Base-by-base conservation (phyloP, 2,888 invertebrate species). In the Melanostoma mellinum region DNA sequence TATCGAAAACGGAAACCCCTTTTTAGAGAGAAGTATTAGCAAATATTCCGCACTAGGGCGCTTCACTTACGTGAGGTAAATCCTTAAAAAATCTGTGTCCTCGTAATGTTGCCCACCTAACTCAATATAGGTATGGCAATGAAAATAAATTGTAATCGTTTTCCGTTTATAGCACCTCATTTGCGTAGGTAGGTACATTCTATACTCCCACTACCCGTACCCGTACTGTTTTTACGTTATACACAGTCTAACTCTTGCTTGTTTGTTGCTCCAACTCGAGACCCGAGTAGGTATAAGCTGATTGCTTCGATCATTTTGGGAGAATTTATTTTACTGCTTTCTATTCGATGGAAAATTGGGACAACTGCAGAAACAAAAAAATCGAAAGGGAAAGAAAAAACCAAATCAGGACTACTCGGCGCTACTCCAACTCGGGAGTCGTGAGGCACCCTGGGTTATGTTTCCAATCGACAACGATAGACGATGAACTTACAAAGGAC, bases 81-180 rank as follows among this genome's bases (percentile, higher is more conserved):
- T 84, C 52, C 69, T 42, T 55, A 74, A 82, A 82, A 67, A 67
- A 35, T 50, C 36, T 9, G 42, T 53, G 67, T 55, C 42, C 44
- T 20, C 4, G 42, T 8, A 55, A 44, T 4, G 8, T 42, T 53
- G 67, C 50, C 50, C 63, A 63, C 30, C 50, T 75, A 40, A 55
- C 68, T 69, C 79, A 68, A 80, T 60, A 33, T 4, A 48, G n/a
- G 8, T 52, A 73, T 50, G 71, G 61, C 76, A 75, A 84, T 84
- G 84, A 84, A 84, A 84, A 84, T 84, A 84, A 84, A 84, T 84
- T 79, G 84, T 79, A 84, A 84, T 84, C 84, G 74, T 74, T 79
- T 84, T 75, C 40, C 84, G 74, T 75, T 84, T 84, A 75, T 79
- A 78, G 84, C 84, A 79, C 74, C 84, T 84, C 84, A 84, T 84